These are phyloP conservation scores for Phataginus tricuspis DNA, from an alignment of 2,797 vertebrate genomes.

Conservation along the genomic window DNA sequence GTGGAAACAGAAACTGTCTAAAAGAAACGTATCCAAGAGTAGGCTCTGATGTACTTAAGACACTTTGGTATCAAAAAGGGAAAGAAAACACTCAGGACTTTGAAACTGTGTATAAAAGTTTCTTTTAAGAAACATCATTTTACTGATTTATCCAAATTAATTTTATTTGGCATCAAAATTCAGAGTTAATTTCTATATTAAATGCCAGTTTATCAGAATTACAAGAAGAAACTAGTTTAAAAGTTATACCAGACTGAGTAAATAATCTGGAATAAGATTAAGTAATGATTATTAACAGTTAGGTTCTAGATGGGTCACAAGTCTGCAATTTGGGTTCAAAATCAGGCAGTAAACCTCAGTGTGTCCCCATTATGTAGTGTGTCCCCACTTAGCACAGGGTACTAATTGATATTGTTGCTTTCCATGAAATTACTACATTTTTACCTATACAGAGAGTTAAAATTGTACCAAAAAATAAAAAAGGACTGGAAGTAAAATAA, in stretches of 20 bases:
- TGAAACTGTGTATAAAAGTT: conserved; percentile 18
- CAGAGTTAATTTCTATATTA: conserved; percentile 36
- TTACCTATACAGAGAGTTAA: not conserved
- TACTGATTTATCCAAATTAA: conserved; percentile 15
- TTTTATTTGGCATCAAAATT: conserved; percentile 55
- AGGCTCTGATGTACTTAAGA: not conserved
- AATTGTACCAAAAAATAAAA: not conserved
- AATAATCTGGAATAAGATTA: conserved; percentile 30
- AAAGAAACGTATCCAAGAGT: conserved; percentile 6
- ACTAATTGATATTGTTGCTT: not conserved
- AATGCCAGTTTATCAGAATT: conserved; percentile 42
- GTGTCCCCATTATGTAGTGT: not conserved
- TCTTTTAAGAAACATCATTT: conserved; percentile 47
- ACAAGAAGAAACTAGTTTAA: conserved; percentile 49
- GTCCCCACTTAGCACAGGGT: not conserved
- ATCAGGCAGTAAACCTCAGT: not conserved
- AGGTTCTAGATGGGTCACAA: not conserved
- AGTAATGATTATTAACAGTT: conserved; percentile 27
- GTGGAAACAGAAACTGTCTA: conserved; percentile 7
- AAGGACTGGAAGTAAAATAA: not conserved
- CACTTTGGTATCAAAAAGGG: not conserved
- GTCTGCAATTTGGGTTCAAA: not conserved
- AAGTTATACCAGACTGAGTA: conserved; percentile 21
- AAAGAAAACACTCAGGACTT: conserved; percentile 25
- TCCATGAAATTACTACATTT: not conserved